Percentiles rank a stretch among this genome's conserved stretches.
Conservation (phyloP, 2,797 vertebrate species). For the Parauchenoglanis ngamensis region DNA sequence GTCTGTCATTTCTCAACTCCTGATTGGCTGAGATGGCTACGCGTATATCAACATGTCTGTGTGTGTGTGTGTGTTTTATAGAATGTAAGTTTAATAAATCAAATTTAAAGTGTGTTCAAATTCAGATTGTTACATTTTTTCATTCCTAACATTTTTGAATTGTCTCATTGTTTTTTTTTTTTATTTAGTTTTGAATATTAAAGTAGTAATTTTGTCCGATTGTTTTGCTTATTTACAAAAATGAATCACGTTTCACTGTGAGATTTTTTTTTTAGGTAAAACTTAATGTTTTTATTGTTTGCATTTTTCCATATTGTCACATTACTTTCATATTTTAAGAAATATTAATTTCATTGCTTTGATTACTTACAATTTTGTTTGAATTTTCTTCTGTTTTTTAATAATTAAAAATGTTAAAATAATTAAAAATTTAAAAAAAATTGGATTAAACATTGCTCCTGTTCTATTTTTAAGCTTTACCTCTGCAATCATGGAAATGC, state of each 20-base stretch:
- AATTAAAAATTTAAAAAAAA: not conserved
- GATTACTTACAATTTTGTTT: not conserved
- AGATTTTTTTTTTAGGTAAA: not conserved
- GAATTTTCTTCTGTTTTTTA: not conserved
- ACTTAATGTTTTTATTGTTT: not conserved
- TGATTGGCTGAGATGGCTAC: not conserved
- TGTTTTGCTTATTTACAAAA: not conserved
- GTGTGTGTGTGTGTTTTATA: not conserved
- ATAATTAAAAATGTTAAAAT: not conserved
- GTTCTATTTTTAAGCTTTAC: not conserved
- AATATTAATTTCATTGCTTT: not conserved
- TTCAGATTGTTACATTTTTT: not conserved
- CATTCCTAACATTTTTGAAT: not conserved
- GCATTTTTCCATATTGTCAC: not conserved
- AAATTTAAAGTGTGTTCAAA: not conserved
- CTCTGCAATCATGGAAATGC: not conserved
- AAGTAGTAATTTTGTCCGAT: not conserved
- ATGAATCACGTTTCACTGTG: not conserved
- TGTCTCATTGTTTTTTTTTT: not conserved
- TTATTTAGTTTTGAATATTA: not conserved
- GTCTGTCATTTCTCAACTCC: not conserved
- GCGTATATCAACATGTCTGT: no score
- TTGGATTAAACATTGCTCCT: not conserved
- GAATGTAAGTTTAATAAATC: not conserved
- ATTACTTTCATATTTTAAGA: not conserved